phyloP scores from a whole-genome alignment of 1,140 invertebrate species.

The Drosophila ananassae region DNA sequence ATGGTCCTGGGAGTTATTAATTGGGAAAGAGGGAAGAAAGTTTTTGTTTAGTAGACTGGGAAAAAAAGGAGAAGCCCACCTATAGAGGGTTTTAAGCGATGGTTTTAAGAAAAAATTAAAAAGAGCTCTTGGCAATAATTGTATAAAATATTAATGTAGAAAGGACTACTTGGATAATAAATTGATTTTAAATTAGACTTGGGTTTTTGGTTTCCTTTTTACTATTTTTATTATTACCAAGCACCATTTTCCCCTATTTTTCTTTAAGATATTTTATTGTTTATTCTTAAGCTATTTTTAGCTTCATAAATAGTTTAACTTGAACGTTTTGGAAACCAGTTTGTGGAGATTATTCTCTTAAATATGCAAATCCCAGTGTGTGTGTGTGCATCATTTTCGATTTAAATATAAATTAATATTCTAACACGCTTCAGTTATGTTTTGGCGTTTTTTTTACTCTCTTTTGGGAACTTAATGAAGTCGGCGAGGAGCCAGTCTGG shows the following conservation, averaged over 20 bases:
- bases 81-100: background rate
- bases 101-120: background rate
- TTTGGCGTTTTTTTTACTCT: conserved; percentile 8
- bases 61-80: background rate
- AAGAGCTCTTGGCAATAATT: conserved; percentile 7
- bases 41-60: conserved; percentile 14
- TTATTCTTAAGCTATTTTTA: conserved; percentile 2
- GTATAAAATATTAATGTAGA: conserved; percentile 21
- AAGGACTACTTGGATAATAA: background rate
- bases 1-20: conserved; percentile 45
- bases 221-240: background rate
- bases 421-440: conserved; percentile 61
- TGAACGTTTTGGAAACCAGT: conserved; percentile 8
- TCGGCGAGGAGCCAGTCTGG: conserved; percentile 44
- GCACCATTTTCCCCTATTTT: too few relatives aligned
- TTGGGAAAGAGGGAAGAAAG: conserved; percentile 23
- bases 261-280: background rate
- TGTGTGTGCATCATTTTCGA: conserved; percentile 58
- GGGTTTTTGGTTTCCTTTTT: background rate
- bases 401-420: conserved; percentile 79
- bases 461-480: conserved; percentile 62
- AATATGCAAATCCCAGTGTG: conserved; percentile 50
- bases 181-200: background rate
- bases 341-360: conserved; percentile 28
- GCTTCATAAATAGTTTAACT: conserved; percentile 25